Evolutionary conservation across 2,888 invertebrate species (phyloP), one percentile per base, ranked within the genome.

Genomic region (Heliconius charithonia): DNA sequence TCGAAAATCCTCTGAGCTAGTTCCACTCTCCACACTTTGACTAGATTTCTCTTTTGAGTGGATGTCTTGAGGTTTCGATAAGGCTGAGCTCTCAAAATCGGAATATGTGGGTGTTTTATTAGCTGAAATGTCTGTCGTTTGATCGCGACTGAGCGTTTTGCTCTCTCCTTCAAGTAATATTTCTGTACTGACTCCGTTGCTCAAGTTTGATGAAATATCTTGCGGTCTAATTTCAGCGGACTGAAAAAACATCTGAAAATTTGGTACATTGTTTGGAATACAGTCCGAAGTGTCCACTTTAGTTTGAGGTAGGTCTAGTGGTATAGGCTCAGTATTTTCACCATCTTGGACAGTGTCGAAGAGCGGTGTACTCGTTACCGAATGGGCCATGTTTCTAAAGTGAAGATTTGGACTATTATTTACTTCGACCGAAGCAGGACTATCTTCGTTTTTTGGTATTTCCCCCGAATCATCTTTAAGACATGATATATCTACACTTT

Each of bases 341-440:
- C 79, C 80, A 32, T 86, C 85, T 0, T 82, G 82, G 0, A 79
- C 76, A 0, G 82, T 72, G 22, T 87, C 89, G 0, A 84, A 82
- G 6, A 93, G 75, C 7, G 94, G 94, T 22, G 94, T 94, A 84
- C 94, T 95, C 0, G 93, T 93, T n/a, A 91, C 83, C 0, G 91
- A 89, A 2, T 88, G 89, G 16, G 85, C 87, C 89, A 94, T 91
- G 65, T 87, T 86, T 79, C 83, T 88, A 79, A 90, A 92, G 41
- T 89, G 87, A 63, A 84, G 86, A 69, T 89, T 87, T 0, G 90
- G 89, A 81, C 90, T 92, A 16, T 91, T 88, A 25, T 85, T 83
- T 22, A 85, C 78, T 65, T 87, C 86, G 16, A 84, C 65, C 6
- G 80, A 77, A 37, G 85, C 76, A 12, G 85, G 83, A 66, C 78